A percentile compares a stretch with the other conserved stretches of the same genome.
These are phyloP conservation scores for Mallateleia sp. DNA, from an alignment of 2,888 invertebrate genomes.

Conservation along the genomic window DNA sequence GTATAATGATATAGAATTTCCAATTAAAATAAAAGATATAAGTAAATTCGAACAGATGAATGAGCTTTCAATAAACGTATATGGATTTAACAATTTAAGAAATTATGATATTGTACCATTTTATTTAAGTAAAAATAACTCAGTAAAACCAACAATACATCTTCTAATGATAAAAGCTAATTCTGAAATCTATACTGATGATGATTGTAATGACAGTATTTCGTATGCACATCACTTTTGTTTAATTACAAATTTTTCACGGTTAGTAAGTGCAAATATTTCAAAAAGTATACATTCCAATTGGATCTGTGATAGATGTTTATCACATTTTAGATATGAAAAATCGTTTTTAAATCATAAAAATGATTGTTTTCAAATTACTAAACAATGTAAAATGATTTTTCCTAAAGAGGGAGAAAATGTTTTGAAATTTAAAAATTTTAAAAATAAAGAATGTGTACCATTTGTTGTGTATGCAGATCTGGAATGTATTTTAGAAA, in stretches of 20 bases:
- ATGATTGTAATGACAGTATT: background rate
- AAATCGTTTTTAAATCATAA: too few relatives aligned
- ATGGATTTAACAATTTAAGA: background rate
- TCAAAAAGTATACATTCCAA: background rate
- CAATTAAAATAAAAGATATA: too few relatives aligned
- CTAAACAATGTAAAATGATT: slow-evolving; percentile 30
- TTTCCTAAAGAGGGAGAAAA: slow-evolving; percentile 12
- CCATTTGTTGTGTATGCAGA: slow-evolving; percentile 46
- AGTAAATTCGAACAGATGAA: slow-evolving; percentile 45
- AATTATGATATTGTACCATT: too few relatives aligned
- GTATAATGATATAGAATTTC: too few relatives aligned
- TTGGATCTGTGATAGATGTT: slow-evolving; percentile 20
- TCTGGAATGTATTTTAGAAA: slow-evolving; percentile 22
- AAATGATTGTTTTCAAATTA: too few relatives aligned
- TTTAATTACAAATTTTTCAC: slow-evolving; percentile 18
- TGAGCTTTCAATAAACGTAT: slow-evolving; percentile 21
- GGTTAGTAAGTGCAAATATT: slow-evolving; percentile 4
- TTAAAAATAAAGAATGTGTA: slow-evolving; percentile 18
- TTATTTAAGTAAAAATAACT: background rate
- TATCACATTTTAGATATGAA: slow-evolving; percentile 8
- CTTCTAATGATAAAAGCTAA: background rate
- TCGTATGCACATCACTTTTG: background rate
- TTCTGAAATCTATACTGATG: background rate
- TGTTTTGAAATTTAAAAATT: slow-evolving; percentile 30
- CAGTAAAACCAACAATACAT: slow-evolving; percentile 1